These are phyloP conservation scores for Globodera ellingtonae DNA, from an alignment of 1,140 invertebrate genomes.

Conservation along the genomic window DNA sequence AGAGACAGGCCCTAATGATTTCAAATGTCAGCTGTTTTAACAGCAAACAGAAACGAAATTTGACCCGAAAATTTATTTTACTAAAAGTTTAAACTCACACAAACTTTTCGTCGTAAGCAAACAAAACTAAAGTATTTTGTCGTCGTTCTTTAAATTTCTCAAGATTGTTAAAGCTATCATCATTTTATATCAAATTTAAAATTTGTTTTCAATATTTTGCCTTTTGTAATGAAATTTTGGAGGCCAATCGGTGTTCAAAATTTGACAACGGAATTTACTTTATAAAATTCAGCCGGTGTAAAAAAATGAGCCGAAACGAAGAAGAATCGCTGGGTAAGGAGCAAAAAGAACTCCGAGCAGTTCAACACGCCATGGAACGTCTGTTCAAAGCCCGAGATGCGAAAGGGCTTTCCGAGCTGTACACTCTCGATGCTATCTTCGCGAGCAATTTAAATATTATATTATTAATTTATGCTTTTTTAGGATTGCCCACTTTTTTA, in stretches of 20 bases:
- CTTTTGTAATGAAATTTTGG: too few species aligned
- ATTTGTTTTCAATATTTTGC: not conserved
- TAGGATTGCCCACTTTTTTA: not conserved
- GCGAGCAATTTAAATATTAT: not conserved
- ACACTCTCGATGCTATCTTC: not conserved
- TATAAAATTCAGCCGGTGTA: not conserved
- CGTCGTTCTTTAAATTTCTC: too few species aligned
- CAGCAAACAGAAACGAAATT: not conserved
- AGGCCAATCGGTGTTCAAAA: too few species aligned
- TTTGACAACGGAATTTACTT: too few species aligned
- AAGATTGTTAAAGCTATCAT: too few species aligned
- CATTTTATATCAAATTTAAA: too few species aligned
- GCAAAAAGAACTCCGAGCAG: not conserved
- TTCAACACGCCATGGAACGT: not conserved
- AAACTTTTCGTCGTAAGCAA: too few species aligned
- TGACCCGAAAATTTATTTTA: not conserved
- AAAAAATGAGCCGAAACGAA: not conserved
- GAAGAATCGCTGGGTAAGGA: not conserved
- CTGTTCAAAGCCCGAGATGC: not conserved
- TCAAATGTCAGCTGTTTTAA: not conserved
- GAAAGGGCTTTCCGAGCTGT: not conserved
- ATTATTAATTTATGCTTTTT: too few species aligned
- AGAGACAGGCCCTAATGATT: too few species aligned
- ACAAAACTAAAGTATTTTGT: too few species aligned
- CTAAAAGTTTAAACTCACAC: not conserved